Evolutionary conservation across 53 echinoderm and acorn worm species (phyloP), one percentile per base, ranked within the genome.

Genomic region (Holothuria leucospilota): DNA sequence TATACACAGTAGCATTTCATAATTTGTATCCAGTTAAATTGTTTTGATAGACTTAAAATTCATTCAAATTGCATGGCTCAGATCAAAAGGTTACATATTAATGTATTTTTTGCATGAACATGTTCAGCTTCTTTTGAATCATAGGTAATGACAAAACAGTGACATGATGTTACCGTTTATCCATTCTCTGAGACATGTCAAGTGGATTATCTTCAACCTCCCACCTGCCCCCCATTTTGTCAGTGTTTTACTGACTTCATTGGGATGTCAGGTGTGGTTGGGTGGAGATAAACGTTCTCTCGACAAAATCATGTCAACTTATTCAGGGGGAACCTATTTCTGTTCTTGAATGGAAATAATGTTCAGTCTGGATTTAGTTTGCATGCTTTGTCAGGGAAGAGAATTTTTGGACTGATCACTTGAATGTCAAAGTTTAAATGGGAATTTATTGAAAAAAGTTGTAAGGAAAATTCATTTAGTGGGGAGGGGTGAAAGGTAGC

Each of bases 81-180:
- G n/a, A n/a, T n/a, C n/a, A n/a, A n/a, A n/a, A n/a, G n/a, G n/a
- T n/a, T n/a, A n/a, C n/a, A n/a, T n/a, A n/a, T n/a, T n/a, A n/a
- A n/a, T n/a, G n/a, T n/a, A n/a, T n/a, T n/a, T n/a, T n/a, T n/a
- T n/a, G n/a, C n/a, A n/a, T n/a, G n/a, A n/a, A n/a, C n/a, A n/a
- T n/a, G n/a, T n/a, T n/a, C n/a, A n/a, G n/a, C n/a, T n/a, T n/a
- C n/a, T n/a, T n/a, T n/a, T n/a, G n/a, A n/a, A n/a, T n/a, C n/a
- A n/a, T n/a, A n/a, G n/a, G n/a, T n/a, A 20, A 66, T 66, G 26
- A 29, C 67, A 6, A 27, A 2, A 13, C 4, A 27, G 66, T 66
- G 66, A 90, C 24, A 86, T 90, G 90, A 90, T 90, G 90, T 90
- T 41, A 90, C 68, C 80, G 90, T 91, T 88, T 83, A 91, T 91